Base-by-base conservation (phyloP, 2,113 vertebrate species). In the Cryptomyrus ogoouensis region DNA sequence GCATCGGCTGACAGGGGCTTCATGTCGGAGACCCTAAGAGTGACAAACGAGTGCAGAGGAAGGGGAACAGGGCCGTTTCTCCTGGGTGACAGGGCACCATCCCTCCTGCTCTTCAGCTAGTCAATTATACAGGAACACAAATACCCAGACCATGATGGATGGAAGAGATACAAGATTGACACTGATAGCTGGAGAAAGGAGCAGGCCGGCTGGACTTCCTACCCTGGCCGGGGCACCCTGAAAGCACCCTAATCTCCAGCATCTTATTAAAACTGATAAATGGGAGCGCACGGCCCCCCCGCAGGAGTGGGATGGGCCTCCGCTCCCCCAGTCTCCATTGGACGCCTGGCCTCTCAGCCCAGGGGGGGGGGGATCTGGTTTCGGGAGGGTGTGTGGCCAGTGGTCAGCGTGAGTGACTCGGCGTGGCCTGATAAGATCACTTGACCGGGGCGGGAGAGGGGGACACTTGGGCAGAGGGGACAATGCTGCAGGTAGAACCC, bases 71-170 rank as follows among this genome's bases (percentile, higher is more conserved):
- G 91, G 86, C 90, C 93, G 93, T 95, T 95, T 95, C 93, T 94
- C 93, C 92, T 87, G 91, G 91, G 89, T 93, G 95, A 95, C 93
- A 94, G 92, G 87, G 90, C 93, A 93, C 95, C 94, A 93, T 90
- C 92, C 88, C 91, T 92, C 94, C 93, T 94, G 94, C 94, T 96
- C 94, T 93, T 93, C 93, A 93, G 91, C 90, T 94, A 94, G 95
- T 95, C 95, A 94, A 95, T 96, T 94, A 93, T 89, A 93, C 96
- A 94, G 95, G 95, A 96, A 96, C 96, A 94, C 90, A 0, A 95
- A 95, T 93, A 94, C 92, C 90, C 86, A 92, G 94, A 93, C 93
- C 89, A 90, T 98, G 97, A 98, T 96, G 95, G 97, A 98, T 97
- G 94, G 94, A 92, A 89, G 93, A 94, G 95, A 94, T 95, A 96